phyloP scores from a whole-genome alignment of 2,113 vertebrate species.

The Gavia stellata region DNA sequence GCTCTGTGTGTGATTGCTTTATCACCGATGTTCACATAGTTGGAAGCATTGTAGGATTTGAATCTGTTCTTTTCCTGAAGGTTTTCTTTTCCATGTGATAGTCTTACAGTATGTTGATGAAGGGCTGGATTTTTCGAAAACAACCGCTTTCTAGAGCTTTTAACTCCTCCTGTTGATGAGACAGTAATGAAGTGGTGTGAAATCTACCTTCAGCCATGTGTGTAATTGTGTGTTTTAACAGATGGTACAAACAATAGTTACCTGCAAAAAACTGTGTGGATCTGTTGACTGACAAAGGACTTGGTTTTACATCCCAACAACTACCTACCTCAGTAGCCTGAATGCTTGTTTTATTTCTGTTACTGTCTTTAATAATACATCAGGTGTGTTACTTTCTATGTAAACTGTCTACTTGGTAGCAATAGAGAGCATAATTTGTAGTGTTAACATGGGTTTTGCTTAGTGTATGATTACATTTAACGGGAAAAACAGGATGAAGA shows the following conservation, averaged over 20 bases:
- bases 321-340: not conserved
- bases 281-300: not conserved
- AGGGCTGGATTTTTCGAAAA: not conserved
- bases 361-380: not conserved
- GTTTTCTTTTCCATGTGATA: not conserved
- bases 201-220: not conserved
- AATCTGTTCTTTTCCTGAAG: not conserved
- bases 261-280: not conserved
- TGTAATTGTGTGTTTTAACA: not conserved
- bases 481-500: not conserved
- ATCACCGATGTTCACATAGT: not conserved
- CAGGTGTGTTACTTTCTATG: not conserved
- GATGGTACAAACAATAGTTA: not conserved
- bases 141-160: not conserved
- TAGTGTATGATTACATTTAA: not conserved
- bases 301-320: not conserved
- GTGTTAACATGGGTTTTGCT: not conserved
- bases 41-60: not conserved
- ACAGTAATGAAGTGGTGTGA: not conserved
- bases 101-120: not conserved
- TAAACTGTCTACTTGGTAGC: not conserved
- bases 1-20: not conserved
- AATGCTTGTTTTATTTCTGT: not conserved
- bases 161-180: not conserved
- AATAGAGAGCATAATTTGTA: not conserved